Evolutionary conservation across 1,140 invertebrate genomes (phyloP).

Genomic region (Lasaia peninsularis): DNA sequence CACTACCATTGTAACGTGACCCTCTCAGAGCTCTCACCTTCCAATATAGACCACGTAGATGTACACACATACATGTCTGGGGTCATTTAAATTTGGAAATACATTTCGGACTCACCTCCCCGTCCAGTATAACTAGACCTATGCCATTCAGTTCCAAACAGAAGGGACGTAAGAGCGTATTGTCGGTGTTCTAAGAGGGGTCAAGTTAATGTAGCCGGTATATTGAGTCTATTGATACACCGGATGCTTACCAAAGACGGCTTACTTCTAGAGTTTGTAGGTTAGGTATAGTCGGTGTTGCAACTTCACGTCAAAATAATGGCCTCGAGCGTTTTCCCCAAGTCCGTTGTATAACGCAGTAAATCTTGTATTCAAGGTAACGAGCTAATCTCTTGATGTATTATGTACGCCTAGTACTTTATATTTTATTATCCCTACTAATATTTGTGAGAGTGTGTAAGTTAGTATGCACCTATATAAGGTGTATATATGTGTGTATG

Average conservation of each 20-base stretch:
- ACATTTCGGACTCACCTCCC: not conserved
- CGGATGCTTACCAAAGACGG: conserved; percentile 67
- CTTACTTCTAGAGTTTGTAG: conserved; percentile 38
- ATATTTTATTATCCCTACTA: not conserved
- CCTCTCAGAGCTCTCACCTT: conserved; percentile 33
- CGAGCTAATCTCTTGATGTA: conserved; percentile 11
- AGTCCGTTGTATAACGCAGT: conserved; percentile 14
- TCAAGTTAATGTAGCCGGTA: conserved; percentile 41
- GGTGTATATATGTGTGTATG: no score
- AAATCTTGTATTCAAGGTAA: conserved; percentile 22
- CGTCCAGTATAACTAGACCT: conserved; percentile 16
- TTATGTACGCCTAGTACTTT: conserved; percentile 3
- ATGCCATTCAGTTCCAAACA: conserved; percentile 7
- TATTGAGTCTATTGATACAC: conserved; percentile 65
- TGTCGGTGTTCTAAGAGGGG: conserved; percentile 23
- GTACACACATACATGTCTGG: conserved; percentile 11
- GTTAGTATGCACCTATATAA: no score
- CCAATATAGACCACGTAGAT: conserved; percentile 4
- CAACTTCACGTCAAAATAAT: conserved; percentile 34
- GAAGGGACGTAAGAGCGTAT: conserved; percentile 20
- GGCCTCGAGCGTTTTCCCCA: conserved; percentile 23
- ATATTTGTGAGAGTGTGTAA: no score
- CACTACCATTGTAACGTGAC: conserved; percentile 35
- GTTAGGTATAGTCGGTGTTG: conserved; percentile 44
- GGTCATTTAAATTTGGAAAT: conserved; percentile 22